Percentiles rank a stretch among this genome's conserved stretches.
phyloP scores from a whole-genome alignment of 1,140 invertebrate genomes.

The Notospermus geniculatus region DNA sequence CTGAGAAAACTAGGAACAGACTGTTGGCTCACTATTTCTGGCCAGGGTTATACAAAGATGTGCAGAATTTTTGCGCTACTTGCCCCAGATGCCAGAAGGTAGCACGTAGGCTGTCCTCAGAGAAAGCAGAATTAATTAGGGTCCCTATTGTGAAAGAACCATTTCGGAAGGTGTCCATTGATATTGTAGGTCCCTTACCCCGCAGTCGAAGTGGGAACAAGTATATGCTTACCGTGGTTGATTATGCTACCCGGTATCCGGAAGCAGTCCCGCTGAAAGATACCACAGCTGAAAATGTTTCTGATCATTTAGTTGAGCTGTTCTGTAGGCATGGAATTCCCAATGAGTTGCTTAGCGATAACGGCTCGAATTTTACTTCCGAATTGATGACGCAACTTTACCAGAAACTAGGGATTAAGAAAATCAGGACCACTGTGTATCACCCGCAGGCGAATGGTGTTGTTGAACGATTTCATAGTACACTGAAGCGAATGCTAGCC shows the following conservation, averaged over 20 bases:
- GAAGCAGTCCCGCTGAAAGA: slow-evolving; percentile 20
- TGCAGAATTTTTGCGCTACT: slow-evolving; percentile 15
- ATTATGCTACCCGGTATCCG: slow-evolving; percentile 21
- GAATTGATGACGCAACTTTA: slow-evolving; percentile 17
- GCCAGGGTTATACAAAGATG: slow-evolving; percentile 18
- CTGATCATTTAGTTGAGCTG: slow-evolving; percentile 18
- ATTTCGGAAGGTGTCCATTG: slow-evolving; percentile 21
- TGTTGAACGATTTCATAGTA: neutral
- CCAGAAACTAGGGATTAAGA: neutral
- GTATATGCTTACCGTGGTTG: slow-evolving; percentile 27
- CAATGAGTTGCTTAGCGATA: slow-evolving; percentile 14
- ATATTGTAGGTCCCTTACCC: slow-evolving; percentile 22
- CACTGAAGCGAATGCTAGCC: neutral
- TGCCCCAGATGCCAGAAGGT: slow-evolving; percentile 24
- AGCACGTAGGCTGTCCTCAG: slow-evolving; percentile 19
- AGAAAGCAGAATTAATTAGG: slow-evolving; percentile 14
- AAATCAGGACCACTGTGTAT: neutral
- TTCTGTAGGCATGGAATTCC: slow-evolving; percentile 21
- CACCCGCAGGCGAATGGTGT: neutral
- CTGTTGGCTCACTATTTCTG: slow-evolving; percentile 21
- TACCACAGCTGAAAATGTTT: neutral
- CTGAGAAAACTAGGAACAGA: slow-evolving; percentile 13
- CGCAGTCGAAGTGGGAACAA: slow-evolving; percentile 22
- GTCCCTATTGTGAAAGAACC: slow-evolving; percentile 23
- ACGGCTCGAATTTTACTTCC: slow-evolving; percentile 27